A percentile compares a stretch with the other conserved stretches of the same genome.
These are phyloP conservation scores for Podotricha telesiphe DNA, from an alignment of 2,888 invertebrate genomes.

Conservation along the genomic window DNA sequence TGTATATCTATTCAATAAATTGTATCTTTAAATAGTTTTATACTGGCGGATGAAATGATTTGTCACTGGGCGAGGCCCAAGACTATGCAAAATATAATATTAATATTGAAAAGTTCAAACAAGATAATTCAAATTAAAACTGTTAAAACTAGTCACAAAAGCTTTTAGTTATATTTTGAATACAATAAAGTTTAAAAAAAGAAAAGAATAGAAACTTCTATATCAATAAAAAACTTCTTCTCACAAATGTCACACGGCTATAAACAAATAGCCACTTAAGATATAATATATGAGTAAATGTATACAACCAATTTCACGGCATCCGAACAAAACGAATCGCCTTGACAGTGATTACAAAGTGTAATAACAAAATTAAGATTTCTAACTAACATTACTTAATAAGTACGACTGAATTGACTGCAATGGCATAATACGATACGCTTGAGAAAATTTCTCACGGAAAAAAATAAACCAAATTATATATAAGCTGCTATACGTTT, in stretches of 20 bases:
- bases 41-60: too few relatives aligned
- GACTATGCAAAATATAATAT: too few relatives aligned
- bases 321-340: conserved; percentile 40
- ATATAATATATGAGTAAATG: too few relatives aligned
- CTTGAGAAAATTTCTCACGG: conserved; percentile 67
- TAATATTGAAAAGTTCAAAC: too few relatives aligned
- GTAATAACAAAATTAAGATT: conserved; percentile 42
- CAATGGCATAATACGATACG: conserved; percentile 52
- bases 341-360: conserved; percentile 48
- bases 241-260: conserved; percentile 11
- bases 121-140: too few relatives aligned
- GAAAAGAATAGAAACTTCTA: neutral
- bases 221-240: neutral
- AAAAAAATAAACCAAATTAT: conserved; percentile 40
- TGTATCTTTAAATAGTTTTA: too few relatives aligned
- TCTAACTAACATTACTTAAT: conserved; percentile 47
- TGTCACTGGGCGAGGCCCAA: too few relatives aligned
- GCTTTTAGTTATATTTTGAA: too few relatives aligned
- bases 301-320: conserved; percentile 13
- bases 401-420: conserved; percentile 46
- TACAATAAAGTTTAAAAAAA: neutral
- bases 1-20: too few relatives aligned
- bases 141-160: too few relatives aligned
- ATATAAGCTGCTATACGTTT: conserved; percentile 24
- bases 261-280: conserved; percentile 2